Evolutionary conservation across 2,797 vertebrate genomes (phyloP), one percentile per base, ranked within the genome.

Genomic region (Helicolenus hilgendorfi): DNA sequence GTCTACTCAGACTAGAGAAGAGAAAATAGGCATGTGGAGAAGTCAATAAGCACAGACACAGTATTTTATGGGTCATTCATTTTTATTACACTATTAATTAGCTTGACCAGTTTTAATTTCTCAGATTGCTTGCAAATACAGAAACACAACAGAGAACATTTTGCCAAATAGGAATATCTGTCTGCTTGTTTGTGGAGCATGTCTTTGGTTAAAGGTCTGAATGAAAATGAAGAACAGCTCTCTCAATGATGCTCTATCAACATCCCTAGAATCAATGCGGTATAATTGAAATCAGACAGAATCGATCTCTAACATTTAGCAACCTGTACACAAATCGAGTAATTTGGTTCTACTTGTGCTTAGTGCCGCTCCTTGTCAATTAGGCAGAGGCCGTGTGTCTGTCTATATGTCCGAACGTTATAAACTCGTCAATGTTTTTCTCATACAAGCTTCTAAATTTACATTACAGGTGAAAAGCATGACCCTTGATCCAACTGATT

Each of bases 11-110:
- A 41, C 38, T 15, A 41, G 5, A 60, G 11, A 63, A 63, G 20
- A 11, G 13, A 62, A n/a, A 14, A 45, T 13, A 7, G 29, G n/a
- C 4, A 60, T 4, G 10, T 36, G 18, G 24, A 62, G 8, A 45
- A 15, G 63, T 69, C 13, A 85, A 83, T 69, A 81, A 85, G 26
- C 77, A 89, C 62, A 71, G 14, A 77, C 75, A 60, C 55, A 53
- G 49, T 22, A 38, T 63, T 83, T 94, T 84, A 94, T 97, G 96
- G 97, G 97, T 96, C 97, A 97, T 95, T 97, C 93, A 81, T 91
- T 96, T 97, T 97, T 97, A 98, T 97, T 97, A 95, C 94, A 93
- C 90, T 94, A 89, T 96, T 92, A 93, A 96, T 96, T 91, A 94
- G 83, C 91, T 94, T 91, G 77, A 96, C 86, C 92, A 93, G 92